Evolutionary conservation across 2,888 invertebrate genomes (phyloP), one percentile per base, ranked within the genome.

Genomic region (Hydroisotoma schaefferi): DNA sequence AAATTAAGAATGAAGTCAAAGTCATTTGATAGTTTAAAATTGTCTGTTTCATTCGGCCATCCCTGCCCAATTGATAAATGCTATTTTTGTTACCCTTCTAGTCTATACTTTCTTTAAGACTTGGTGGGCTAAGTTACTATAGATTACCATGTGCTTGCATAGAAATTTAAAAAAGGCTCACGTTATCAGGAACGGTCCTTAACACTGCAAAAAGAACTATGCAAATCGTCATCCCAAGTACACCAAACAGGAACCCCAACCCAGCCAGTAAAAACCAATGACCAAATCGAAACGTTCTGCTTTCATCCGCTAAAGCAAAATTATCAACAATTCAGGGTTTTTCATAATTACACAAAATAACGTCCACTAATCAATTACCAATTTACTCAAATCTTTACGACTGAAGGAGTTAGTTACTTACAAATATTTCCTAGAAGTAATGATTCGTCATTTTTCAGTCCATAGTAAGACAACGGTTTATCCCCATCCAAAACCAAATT

Each of bases 221-320:
- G n/a, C 77, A 73, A 3, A 75, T 71, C 3, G 74, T 70, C 8
- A 78, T 65, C 2, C 78, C 78, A 15, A 70, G 69, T 3, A 74
- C 65, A n/a, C 77, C 77, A 53, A 77, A 76, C 10, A 76, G 38
- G n/a, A 77, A 61, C 38, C 76, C 73, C 2, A 77, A 67, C 0
- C 67, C 70, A 2, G 76, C 75, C 61, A 78, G 64, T 44, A 76
- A 72, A 74, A 76, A 76, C 77, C 77, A 78, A 38, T 75, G 74
- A 63, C 74, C 76, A 69, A 76, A 77, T 3, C 73, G 68, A 52
- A 73, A 70, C 6, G 62, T 44, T 2, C 57, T 54, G 12, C 44
- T 40, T 37, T 51, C 58, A 57, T 52, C 28, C n/a, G 23, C 28
- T 29, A 49, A 27, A 2, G 5, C 28, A 49, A 27, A 49, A 10